phyloP scores from a whole-genome alignment of 2,113 vertebrate genomes.

The Gnathonemus echidnorhynchus region DNA sequence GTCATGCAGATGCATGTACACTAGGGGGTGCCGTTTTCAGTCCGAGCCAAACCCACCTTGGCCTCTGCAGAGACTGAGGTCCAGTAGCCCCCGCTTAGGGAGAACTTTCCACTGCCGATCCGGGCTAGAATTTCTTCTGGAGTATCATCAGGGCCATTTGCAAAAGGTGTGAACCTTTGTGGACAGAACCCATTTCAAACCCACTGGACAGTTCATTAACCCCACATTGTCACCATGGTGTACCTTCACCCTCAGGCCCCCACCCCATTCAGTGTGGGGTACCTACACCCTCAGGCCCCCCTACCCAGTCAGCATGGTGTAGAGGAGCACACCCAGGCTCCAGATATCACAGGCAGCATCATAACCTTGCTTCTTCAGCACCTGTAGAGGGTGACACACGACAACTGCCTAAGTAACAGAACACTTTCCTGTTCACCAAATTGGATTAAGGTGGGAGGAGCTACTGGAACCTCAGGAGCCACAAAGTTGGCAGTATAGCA shows the following conservation, averaged over 20 bases:
- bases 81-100: slow-evolving; percentile 76
- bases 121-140: slow-evolving; percentile 73
- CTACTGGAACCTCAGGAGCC: slow-evolving; percentile 68
- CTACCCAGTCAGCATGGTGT: slow-evolving; percentile 77
- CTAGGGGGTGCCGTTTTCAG: not conserved
- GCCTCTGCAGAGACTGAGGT: slow-evolving; percentile 73
- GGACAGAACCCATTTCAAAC: not conserved
- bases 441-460: not conserved
- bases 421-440: not conserved
- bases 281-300: not conserved
- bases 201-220: not conserved
- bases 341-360: slow-evolving; percentile 84
- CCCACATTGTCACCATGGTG: not conserved
- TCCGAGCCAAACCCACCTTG: slow-evolving; percentile 54
- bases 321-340: slow-evolving; percentile 80
- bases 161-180: slow-evolving; percentile 72
- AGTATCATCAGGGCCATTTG: slow-evolving; percentile 75
- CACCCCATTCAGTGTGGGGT: not conserved
- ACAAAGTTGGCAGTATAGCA: slow-evolving; percentile 85
- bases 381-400: slow-evolving; percentile 44
- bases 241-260: slow-evolving; percentile 52
- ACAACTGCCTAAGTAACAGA: not conserved
- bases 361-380: slow-evolving; percentile 80
- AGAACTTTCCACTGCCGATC: slow-evolving; percentile 77
- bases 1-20: not conserved